Conservation (phyloP, 1,140 invertebrate genomes). For the Drosophila sp. region DNA sequence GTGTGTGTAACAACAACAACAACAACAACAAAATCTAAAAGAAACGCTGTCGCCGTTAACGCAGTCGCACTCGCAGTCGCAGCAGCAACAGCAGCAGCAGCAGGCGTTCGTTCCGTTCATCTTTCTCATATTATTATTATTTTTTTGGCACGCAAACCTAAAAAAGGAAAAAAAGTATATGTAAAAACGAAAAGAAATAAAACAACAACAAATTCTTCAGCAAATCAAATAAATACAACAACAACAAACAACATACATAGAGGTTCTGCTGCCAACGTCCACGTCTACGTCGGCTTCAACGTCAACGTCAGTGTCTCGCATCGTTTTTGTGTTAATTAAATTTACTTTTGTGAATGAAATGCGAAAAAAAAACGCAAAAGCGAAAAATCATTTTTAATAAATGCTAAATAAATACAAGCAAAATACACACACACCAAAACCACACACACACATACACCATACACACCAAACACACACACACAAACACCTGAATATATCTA, state of each 20-base stretch:
- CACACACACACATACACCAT: slow-evolving; percentile 20
- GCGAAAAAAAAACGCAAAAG: slow-evolving; percentile 76
- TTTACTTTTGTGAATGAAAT: slow-evolving; percentile 82
- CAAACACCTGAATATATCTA: slow-evolving; percentile 27
- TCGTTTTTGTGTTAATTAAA: slow-evolving; percentile 79
- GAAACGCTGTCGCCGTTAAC: slow-evolving; percentile 43
- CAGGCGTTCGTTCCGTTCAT: slow-evolving; percentile 18
- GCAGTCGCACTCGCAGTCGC: slow-evolving; percentile 12
- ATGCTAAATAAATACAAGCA: slow-evolving; percentile 69
- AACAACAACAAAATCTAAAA: slow-evolving; percentile 19
- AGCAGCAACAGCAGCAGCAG: not conserved
- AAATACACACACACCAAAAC: slow-evolving; percentile 23
- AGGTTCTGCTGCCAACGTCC: not conserved
- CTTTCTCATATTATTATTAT: slow-evolving; percentile 59
- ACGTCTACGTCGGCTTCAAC: slow-evolving; percentile 34
- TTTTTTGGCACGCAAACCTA: slow-evolving; percentile 72
- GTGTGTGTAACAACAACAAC: slow-evolving; percentile 43
- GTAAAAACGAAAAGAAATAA: slow-evolving; percentile 17
- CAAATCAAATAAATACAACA: slow-evolving; percentile 44
- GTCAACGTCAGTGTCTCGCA: slow-evolving; percentile 27
- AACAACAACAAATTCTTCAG: slow-evolving; percentile 39
- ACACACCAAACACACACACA: not conserved
- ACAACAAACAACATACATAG: not conserved
- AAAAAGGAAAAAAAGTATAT: slow-evolving; percentile 24
- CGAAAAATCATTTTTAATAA: slow-evolving; percentile 78